Conservation (phyloP, 2,888 invertebrate genomes). For the Adelphocoris suturalis region DNA sequence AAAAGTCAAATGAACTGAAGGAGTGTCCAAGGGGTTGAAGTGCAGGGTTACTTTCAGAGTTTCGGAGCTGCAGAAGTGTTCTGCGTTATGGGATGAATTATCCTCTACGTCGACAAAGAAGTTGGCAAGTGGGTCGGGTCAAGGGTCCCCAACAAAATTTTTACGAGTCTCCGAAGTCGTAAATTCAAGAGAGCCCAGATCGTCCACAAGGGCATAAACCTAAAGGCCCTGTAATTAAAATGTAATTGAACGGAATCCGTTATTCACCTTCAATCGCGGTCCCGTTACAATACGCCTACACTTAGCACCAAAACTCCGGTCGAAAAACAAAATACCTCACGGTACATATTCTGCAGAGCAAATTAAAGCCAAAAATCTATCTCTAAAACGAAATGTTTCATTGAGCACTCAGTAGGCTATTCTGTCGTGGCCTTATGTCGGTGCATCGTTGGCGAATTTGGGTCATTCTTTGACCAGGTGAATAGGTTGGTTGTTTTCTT, state of each 20-base stretch:
- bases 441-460: too few relatives aligned
- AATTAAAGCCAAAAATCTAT: too few relatives aligned
- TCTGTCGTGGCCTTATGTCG: too few relatives aligned
- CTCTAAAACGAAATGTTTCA: too few relatives aligned
- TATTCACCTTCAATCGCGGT: conserved; percentile 25
- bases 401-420: too few relatives aligned
- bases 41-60: too few relatives aligned
- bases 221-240: conserved; percentile 36
- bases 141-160: conserved; percentile 47
- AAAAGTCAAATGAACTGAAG: too few relatives aligned
- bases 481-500: too few relatives aligned
- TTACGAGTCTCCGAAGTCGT: conserved; percentile 43
- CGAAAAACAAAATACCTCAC: not conserved
- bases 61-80: not conserved
- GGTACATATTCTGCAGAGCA: too few relatives aligned
- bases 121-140: conserved; percentile 39
- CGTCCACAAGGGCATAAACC: conserved; percentile 49
- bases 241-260: conserved; percentile 48
- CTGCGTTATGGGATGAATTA: not conserved
- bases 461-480: too few relatives aligned
- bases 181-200: conserved; percentile 38
- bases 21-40: too few relatives aligned
- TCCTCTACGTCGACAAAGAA: not conserved
- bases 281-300: conserved; percentile 19
- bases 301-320: not conserved